Percentiles rank a stretch among this genome's conserved stretches.
Conservation (phyloP, 2,888 invertebrate genomes). For the Bimastos eiseni region DNA sequence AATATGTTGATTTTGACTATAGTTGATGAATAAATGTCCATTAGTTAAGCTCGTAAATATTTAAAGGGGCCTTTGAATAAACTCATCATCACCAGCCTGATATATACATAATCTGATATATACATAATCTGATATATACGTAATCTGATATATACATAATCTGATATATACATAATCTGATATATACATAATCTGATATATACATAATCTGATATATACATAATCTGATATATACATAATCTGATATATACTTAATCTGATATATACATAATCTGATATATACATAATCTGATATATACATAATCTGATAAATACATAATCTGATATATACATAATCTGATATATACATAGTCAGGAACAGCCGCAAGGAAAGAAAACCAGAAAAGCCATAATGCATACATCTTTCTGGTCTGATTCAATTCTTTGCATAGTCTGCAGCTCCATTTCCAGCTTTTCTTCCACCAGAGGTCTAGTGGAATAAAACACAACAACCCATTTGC, state of each 20-base stretch:
- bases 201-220: too few species aligned
- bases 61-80: not conserved
- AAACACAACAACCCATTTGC: not conserved
- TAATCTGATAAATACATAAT: too few species aligned
- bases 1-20: not conserved
- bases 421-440: constrained; percentile 57
- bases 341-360: too few species aligned
- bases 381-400: constrained; percentile 42
- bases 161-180: too few species aligned
- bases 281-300: not conserved
- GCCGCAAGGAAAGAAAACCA: not conserved
- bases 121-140: too few species aligned
- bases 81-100: not conserved
- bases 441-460: constrained; percentile 58
- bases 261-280: too few species aligned
- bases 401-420: constrained; percentile 57
- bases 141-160: not conserved
- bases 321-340: too few species aligned
- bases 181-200: not conserved
- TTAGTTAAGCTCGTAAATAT: not conserved
- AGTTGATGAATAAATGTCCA: not conserved
- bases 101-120: too few species aligned
- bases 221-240: too few species aligned
- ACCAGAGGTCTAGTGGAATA: constrained; percentile 55
- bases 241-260: not conserved